Evolutionary conservation across 2,797 vertebrate genomes (phyloP).

Genomic region (Chiloscyllium punctatum): DNA sequence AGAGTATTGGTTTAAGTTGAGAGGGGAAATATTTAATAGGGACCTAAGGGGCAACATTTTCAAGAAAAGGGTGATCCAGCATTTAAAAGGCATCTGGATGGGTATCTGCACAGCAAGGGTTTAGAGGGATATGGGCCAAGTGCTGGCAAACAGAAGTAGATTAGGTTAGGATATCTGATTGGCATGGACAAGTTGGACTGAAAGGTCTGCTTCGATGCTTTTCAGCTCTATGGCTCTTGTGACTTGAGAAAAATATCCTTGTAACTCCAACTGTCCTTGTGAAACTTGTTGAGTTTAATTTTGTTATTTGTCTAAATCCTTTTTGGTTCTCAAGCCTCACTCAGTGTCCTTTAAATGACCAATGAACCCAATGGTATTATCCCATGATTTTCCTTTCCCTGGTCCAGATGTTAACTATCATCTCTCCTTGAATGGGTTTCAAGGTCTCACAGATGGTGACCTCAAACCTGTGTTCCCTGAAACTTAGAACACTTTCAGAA

Average conservation of each 20-base stretch:
- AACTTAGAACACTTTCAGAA: neutral
- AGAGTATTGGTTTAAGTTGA: too few relatives aligned
- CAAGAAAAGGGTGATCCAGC: too few relatives aligned
- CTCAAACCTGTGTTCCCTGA: neutral
- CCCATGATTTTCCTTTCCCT: neutral
- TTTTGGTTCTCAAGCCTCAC: neutral
- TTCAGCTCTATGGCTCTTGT: neutral
- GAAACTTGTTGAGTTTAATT: neutral
- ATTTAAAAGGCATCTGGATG: too few relatives aligned
- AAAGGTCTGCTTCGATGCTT: too few relatives aligned
- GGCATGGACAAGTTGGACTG: too few relatives aligned
- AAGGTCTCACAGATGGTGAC: slow-evolving; percentile 19
- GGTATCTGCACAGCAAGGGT: too few relatives aligned
- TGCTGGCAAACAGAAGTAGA: too few relatives aligned
- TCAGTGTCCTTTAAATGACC: neutral
- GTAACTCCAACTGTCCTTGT: neutral
- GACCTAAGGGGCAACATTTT: too few relatives aligned
- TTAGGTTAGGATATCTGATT: too few relatives aligned
- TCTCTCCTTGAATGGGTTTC: neutral
- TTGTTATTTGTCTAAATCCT: neutral
- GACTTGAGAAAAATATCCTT: neutral
- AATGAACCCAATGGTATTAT: neutral
- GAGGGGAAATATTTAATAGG: too few relatives aligned
- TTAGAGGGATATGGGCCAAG: too few relatives aligned
- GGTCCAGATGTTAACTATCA: neutral